Evolutionary conservation across 2,888 invertebrate species (phyloP).

Genomic region (Stramonita haemastoma): DNA sequence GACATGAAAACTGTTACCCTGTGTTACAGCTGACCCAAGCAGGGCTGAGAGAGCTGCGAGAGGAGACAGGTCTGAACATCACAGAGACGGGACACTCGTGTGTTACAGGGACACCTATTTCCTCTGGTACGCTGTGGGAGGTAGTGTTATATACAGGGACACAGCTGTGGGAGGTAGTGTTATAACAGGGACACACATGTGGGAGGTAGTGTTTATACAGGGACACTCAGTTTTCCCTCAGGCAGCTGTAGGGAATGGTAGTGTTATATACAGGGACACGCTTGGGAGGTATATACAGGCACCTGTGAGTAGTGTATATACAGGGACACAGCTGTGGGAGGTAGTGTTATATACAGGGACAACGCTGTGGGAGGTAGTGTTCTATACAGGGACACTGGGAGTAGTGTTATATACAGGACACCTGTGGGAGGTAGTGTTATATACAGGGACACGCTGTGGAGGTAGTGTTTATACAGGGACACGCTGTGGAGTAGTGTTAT

Average conservation of each 20-base stretch:
- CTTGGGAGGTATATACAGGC: too few relatives aligned
- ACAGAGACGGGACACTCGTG: constrained; percentile 61
- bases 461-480: too few relatives aligned
- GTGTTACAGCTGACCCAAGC: constrained; percentile 70
- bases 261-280: constrained; percentile 38
- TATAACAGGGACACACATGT: constrained; percentile 57
- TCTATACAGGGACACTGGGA: too few relatives aligned
- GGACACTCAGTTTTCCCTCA: constrained; percentile 55
- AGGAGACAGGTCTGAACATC: constrained; percentile 77
- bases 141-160: constrained; percentile 54
- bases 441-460: too few relatives aligned
- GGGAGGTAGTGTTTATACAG: constrained; percentile 67
- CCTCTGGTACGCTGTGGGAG: constrained; percentile 70
- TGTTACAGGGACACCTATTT: constrained; percentile 50
- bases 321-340: too few relatives aligned
- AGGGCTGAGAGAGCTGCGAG: constrained; percentile 77
- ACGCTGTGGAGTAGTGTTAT: too few relatives aligned
- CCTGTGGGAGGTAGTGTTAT: too few relatives aligned
- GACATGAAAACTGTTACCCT: constrained; percentile 31
- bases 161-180: too few relatives aligned
- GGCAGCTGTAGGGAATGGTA: constrained; percentile 73
- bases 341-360: too few relatives aligned
- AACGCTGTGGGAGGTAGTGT: too few relatives aligned
- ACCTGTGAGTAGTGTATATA: too few relatives aligned
- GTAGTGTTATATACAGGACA: too few relatives aligned